phyloP scores from a whole-genome alignment of 2,113 vertebrate species.

The Calyptomena viridis region DNA sequence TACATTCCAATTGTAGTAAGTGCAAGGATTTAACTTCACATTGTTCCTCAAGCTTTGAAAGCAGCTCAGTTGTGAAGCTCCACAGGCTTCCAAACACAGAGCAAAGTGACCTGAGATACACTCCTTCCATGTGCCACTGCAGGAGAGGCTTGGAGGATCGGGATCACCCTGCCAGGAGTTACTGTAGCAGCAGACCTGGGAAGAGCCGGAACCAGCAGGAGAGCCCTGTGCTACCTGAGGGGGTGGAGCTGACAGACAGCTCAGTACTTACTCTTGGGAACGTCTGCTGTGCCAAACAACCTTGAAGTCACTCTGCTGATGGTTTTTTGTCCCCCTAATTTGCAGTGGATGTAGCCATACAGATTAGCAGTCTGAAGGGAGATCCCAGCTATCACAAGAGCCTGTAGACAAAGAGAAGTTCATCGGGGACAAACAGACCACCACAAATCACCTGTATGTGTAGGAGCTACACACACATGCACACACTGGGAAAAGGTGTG shows the following conservation, averaged over 20 bases:
- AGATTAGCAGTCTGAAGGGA: slow-evolving; percentile 86
- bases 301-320: slow-evolving; percentile 59
- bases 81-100: background rate
- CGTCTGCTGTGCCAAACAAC: slow-evolving; percentile 68
- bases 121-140: fast-evolving
- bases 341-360: slow-evolving; percentile 85
- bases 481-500: too few relatives aligned
- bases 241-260: background rate
- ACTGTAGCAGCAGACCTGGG: background rate
- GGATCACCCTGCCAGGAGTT: background rate
- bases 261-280: slow-evolving; percentile 77
- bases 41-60: background rate
- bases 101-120: background rate
- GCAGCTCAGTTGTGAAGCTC: background rate
- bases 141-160: background rate
- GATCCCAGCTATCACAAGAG: slow-evolving; percentile 82
- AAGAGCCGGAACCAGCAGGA: background rate
- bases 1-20: background rate
- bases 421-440: background rate
- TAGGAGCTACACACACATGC: background rate
- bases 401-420: slow-evolving; percentile 65
- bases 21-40: background rate
- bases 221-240: fast-evolving
- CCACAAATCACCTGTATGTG: fast-evolving
- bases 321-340: slow-evolving; percentile 73